Conservation (phyloP, 2,888 invertebrate species). For the Athalia circularis region DNA sequence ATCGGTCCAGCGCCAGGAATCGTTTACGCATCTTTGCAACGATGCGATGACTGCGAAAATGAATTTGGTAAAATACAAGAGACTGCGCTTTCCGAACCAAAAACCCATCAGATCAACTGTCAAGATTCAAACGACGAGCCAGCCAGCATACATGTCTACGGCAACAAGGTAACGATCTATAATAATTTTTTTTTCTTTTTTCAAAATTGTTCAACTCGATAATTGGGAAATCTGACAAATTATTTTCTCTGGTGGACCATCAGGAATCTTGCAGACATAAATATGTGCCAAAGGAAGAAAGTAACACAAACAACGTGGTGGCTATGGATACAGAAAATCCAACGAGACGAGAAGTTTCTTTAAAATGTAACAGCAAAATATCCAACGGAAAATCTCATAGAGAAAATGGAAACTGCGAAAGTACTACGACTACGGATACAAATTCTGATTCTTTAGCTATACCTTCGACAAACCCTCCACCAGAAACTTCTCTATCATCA, state of each 20-base stretch:
- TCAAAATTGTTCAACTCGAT: no score
- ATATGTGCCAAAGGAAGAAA: slow-evolving; percentile 10
- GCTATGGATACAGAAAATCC: slow-evolving; percentile 2
- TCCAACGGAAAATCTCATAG: slow-evolving; percentile 40
- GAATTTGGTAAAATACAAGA: slow-evolving; percentile 59
- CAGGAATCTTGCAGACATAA: slow-evolving; percentile 39
- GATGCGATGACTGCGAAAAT: slow-evolving; percentile 58
- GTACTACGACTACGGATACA: slow-evolving; percentile 64
- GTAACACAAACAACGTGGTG: slow-evolving; percentile 20
- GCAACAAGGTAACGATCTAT: slow-evolving; percentile 47
- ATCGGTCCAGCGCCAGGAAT: slow-evolving; percentile 62
- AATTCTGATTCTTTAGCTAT: slow-evolving; percentile 63
- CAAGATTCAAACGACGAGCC: slow-evolving; percentile 42
- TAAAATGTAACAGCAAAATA: slow-evolving; percentile 14
- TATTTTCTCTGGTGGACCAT: background rate
- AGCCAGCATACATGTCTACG: slow-evolving; percentile 48
- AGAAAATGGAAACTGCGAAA: slow-evolving; percentile 62
- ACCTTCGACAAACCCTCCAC: slow-evolving; percentile 57
- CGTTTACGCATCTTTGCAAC: slow-evolving; percentile 62
- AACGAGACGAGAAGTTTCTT: background rate
- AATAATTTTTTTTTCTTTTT: no score
- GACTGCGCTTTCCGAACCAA: slow-evolving; percentile 55
- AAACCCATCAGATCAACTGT: slow-evolving; percentile 51
- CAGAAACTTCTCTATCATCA: slow-evolving; percentile 63
- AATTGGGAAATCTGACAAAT: background rate